phyloP scores from a whole-genome alignment of 2,888 invertebrate genomes.

The Cenopis cana region DNA sequence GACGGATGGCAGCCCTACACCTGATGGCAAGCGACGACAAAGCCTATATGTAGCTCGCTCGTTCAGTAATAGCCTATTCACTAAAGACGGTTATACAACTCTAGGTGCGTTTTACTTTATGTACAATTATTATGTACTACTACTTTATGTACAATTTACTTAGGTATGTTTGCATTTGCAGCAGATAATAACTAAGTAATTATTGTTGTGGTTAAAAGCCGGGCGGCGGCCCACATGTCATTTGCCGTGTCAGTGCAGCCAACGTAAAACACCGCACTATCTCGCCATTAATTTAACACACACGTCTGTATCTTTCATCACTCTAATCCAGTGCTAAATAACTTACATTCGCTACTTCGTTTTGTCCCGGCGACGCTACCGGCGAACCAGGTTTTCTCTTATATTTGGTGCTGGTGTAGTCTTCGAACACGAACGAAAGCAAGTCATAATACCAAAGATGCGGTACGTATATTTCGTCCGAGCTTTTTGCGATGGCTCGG shows the following conservation, averaged over 20 bases:
- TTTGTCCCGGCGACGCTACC: conserved; percentile 30
- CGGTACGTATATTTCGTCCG: conserved; percentile 66
- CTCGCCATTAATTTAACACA: conserved; percentile 6
- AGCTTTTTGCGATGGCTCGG: conserved; percentile 54
- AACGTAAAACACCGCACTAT: background rate
- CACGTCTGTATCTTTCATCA: background rate
- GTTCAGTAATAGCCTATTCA: no score
- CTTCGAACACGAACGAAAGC: conserved; percentile 67
- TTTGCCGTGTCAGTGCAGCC: background rate
- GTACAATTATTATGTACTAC: no score
- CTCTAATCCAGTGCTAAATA: background rate
- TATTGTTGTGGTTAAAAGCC: background rate
- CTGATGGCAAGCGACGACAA: no score
- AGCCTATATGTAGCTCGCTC: no score
- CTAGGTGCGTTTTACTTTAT: no score
- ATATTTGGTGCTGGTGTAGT: conserved; percentile 52
- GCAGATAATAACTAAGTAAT: no score
- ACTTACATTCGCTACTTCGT: conserved; percentile 7
- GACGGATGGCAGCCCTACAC: no score
- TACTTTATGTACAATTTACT: no score
- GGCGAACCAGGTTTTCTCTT: conserved; percentile 48
- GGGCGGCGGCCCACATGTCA: background rate
- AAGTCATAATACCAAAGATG: conserved; percentile 74
- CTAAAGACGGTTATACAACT: no score
- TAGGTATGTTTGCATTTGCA: no score